Conservation (phyloP, 1,140 invertebrate species). For the Heliconius congener region DNA sequence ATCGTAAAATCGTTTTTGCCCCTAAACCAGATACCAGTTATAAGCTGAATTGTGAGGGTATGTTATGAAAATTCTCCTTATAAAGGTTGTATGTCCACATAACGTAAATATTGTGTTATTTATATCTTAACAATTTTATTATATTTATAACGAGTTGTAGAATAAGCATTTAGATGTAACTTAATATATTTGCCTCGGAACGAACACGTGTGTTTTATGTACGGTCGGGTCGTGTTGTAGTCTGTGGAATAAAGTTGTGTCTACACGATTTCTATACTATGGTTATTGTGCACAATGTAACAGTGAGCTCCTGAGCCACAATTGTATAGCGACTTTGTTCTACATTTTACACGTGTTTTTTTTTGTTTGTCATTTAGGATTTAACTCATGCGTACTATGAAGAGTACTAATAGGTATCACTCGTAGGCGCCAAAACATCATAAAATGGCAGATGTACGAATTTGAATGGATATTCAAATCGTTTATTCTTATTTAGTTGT, state of each 20-base stretch:
- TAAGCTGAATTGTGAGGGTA: constrained; percentile 52
- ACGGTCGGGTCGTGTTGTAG: not conserved
- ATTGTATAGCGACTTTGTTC: constrained; percentile 2
- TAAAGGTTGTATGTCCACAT: constrained; percentile 78
- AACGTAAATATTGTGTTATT: constrained; percentile 75
- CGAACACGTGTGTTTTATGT: not conserved
- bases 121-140: constrained; percentile 74
- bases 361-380: constrained; percentile 12
- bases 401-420: constrained; percentile 2
- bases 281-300: not conserved
- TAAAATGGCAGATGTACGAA: not conserved
- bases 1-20: constrained; percentile 46
- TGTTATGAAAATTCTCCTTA: constrained; percentile 64
- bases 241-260: constrained; percentile 2
- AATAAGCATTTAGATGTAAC: constrained; percentile 64
- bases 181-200: constrained; percentile 34
- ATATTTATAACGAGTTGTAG: constrained; percentile 70
- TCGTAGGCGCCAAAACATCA: not conserved
- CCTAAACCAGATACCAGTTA: constrained; percentile 36
- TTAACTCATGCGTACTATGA: constrained; percentile 21
- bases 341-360: constrained; percentile 6
- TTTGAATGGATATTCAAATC: not conserved
- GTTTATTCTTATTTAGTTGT: constrained; percentile 8
- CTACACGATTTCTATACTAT: not conserved
- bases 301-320: not conserved